phyloP scores from a whole-genome alignment of 2,113 vertebrate genomes.

The Ginglymostoma cirratum region DNA sequence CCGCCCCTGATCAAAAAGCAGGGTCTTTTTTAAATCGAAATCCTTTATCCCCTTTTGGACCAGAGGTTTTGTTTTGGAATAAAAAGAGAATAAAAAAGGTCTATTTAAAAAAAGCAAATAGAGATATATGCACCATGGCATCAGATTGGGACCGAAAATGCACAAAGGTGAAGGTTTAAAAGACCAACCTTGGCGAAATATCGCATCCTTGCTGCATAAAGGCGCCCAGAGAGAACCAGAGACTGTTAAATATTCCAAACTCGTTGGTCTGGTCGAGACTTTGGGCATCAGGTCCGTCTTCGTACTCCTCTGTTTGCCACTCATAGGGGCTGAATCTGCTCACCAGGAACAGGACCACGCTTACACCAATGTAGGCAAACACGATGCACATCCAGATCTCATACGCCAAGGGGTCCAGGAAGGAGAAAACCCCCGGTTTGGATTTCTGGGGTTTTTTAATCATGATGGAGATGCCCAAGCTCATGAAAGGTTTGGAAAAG shows the following conservation, averaged over 20 bases:
- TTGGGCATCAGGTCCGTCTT: conserved; percentile 77
- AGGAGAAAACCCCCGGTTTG: conserved; percentile 95
- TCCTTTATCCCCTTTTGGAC: neutral
- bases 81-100: conserved; percentile 16
- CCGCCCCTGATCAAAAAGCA: neutral
- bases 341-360: conserved; percentile 94
- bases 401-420: conserved; percentile 93
- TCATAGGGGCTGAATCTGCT: conserved; percentile 97
- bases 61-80: neutral
- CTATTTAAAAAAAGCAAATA: conserved; percentile 29
- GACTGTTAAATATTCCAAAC: conserved; percentile 97
- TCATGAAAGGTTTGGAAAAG: conserved; percentile 99
- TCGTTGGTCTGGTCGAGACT: conserved; percentile 79
- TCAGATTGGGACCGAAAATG: conserved; percentile 13
- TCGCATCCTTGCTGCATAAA: conserved; percentile 99
- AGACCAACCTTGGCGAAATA: conserved; percentile 89
- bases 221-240: conserved; percentile 96
- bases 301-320: conserved; percentile 91
- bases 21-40: conserved; percentile 27
- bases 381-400: conserved; percentile 99
- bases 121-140: conserved; percentile 39
- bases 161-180: neutral
- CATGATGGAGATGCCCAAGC: conserved; percentile 97
- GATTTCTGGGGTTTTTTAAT: conserved; percentile 98
- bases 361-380: conserved; percentile 97